A percentile compares a stretch with the other conserved stretches of the same genome.
Evolutionary conservation across 2,113 vertebrate species (phyloP).

Genomic region (Pollimyrus isidori): DNA sequence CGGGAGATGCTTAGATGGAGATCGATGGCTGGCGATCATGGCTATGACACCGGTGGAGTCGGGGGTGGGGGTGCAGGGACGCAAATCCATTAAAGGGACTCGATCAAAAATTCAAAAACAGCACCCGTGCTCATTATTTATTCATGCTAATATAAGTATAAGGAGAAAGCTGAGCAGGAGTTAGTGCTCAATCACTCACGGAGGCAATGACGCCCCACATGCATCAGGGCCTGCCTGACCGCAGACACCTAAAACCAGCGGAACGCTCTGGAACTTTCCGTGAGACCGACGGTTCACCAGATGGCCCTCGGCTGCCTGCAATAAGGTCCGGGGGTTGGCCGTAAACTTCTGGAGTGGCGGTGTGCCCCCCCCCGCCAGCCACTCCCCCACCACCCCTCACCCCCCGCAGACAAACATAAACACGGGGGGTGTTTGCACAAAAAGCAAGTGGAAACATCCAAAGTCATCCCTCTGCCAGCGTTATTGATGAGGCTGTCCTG

Average conservation of each 20-base stretch:
- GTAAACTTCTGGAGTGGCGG: not conserved
- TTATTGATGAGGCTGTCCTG: slow-evolving; percentile 53
- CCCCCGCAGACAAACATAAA: not conserved
- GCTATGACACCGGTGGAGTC: slow-evolving; percentile 84
- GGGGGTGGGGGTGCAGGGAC: slow-evolving; percentile 66
- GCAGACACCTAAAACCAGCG: not conserved
- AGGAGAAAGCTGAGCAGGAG: slow-evolving; percentile 94
- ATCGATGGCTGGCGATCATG: slow-evolving; percentile 71
- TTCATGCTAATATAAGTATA: slow-evolving; percentile 99
- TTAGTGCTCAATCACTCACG: slow-evolving; percentile 91
- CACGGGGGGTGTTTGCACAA: not conserved
- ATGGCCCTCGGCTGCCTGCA: not conserved
- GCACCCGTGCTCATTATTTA: slow-evolving; percentile 87
- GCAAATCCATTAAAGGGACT: slow-evolving; percentile 83
- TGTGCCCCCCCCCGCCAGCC: too few species aligned
- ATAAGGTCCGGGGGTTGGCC: not conserved
- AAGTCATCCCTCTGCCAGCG: slow-evolving; percentile 9
- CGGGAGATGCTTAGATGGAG: slow-evolving; percentile 80
- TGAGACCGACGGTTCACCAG: not conserved
- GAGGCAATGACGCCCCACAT: slow-evolving; percentile 84
- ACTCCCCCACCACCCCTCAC: not conserved
- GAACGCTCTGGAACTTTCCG: not conserved
- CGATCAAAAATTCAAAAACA: slow-evolving; percentile 98
- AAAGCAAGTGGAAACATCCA: slow-evolving; percentile 17
- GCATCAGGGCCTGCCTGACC: slow-evolving; percentile 75